Conservation (phyloP, 2,113 vertebrate genomes). For the Apus apus region DNA sequence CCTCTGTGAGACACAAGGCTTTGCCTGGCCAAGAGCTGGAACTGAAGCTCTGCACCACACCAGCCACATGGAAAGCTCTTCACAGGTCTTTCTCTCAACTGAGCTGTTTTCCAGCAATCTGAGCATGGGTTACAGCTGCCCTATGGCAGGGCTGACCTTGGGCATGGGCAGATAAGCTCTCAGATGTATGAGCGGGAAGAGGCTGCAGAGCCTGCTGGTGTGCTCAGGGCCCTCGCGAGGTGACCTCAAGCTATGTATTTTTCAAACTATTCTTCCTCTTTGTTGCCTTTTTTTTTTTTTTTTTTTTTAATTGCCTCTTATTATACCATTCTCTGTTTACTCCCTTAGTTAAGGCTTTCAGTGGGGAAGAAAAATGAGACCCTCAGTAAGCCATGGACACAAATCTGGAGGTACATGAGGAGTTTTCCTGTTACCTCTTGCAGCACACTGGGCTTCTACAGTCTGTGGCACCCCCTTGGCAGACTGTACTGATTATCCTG, state of each 20-base stretch:
- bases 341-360: neutral
- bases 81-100: neutral
- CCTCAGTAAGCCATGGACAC: neutral
- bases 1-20: rapidly evolving
- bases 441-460: neutral
- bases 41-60: rapidly evolving
- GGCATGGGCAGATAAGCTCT: neutral
- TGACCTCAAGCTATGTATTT: rapidly evolving
- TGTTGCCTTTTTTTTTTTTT: neutral
- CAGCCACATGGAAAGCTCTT: neutral
- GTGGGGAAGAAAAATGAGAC: neutral
- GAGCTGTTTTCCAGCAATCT: neutral
- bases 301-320: neutral
- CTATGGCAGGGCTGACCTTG: neutral
- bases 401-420: neutral
- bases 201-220: neutral
- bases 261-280: neutral
- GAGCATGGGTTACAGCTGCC: too few relatives aligned
- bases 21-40: neutral
- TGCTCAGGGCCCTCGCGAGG: neutral
- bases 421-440: neutral
- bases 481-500: neutral
- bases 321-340: neutral
- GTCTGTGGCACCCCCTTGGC: neutral
- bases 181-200: neutral